These are phyloP conservation scores for Tetanocera ferruginea DNA, from an alignment of 2,888 invertebrate species.

Conservation along the genomic window DNA sequence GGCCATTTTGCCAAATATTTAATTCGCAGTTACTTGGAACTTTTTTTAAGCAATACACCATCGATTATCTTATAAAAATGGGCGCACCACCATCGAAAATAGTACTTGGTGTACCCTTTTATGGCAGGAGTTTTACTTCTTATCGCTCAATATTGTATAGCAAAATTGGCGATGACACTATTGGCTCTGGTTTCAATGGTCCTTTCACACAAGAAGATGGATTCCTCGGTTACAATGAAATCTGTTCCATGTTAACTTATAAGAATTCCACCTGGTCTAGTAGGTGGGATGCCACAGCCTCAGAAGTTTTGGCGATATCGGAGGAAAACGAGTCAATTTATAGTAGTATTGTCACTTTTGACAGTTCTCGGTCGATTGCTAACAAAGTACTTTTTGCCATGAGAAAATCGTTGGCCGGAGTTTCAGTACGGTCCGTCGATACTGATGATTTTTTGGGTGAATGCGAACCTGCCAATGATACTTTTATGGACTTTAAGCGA, in stretches of 20 bases:
- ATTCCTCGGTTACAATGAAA: constrained; percentile 91
- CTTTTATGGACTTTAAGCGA: constrained; percentile 70
- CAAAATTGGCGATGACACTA: constrained; percentile 69
- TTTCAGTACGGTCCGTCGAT: constrained; percentile 92
- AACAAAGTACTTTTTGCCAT: constrained; percentile 81
- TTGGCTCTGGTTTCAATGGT: constrained; percentile 79
- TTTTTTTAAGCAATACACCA: constrained; percentile 76
- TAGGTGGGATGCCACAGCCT: constrained; percentile 78
- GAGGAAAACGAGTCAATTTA: constrained; percentile 71
- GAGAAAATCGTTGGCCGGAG: constrained; percentile 78
- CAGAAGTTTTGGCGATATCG: constrained; percentile 67
- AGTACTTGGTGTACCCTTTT: constrained; percentile 86
- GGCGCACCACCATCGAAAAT: constrained; percentile 84
- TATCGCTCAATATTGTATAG: constrained; percentile 66
- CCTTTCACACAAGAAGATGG: constrained; percentile 84
- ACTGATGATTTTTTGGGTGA: constrained; percentile 87
- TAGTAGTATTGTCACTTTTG: constrained; percentile 79
- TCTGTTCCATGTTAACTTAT: constrained; percentile 76
- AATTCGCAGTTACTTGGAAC: neutral
- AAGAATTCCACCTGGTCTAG: constrained; percentile 76
- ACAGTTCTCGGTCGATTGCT: constrained; percentile 80
- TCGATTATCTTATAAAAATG: constrained; percentile 80
- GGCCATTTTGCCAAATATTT: neutral
- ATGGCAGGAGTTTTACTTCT: constrained; percentile 82
- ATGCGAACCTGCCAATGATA: constrained; percentile 73